Base-by-base conservation (phyloP, 2,113 vertebrate genomes). In the Phycodurus eques region DNA sequence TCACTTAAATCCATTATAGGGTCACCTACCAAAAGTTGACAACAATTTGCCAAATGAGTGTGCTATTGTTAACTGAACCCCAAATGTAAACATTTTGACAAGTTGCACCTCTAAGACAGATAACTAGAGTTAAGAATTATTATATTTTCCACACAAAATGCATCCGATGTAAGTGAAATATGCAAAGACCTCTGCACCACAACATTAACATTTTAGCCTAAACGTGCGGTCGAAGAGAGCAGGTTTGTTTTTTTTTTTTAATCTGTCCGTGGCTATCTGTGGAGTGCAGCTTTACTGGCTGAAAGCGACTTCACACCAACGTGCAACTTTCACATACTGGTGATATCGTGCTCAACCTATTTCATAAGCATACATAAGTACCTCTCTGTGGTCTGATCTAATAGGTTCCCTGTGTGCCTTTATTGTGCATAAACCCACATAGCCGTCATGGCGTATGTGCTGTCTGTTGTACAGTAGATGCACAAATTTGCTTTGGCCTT, bases 241-340 rank as follows among this genome's bases (percentile, higher is more conserved):
- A 22, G 42, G 31, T 44, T 22, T 67, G 33, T n/a, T 66, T 70
- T 7, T 20, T 20, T 63, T 75, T 63, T 78, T 59, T 76, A 47
- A 61, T 83, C 64, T 77, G 71, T 82, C 67, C 61, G 63, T 31
- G 67, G 22, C 39, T 77, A 67, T 85, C 78, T 80, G 79, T 67
- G 80, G 84, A 82, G 80, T 75, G 80, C 75, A 79, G 79, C 76
- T 77, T 77, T 73, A 76, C 70, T 63, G 65, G 72, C 77, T 78
- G 80, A 83, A 86, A 73, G 74, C 73, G 78, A 85, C 76, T 79
- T 92, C 80, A 88, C 91, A 92, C 89, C 87, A 86, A 87, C 88
- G 84, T 91, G 90, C 79, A 85, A 90, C 79, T 90, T 88, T 92
- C 84, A 86, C 91, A 89, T 77, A 31, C 71, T 61, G 65, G 80